Evolutionary conservation across 2,113 vertebrate genomes (phyloP).

Genomic region (Erythrolamprus reginae): DNA sequence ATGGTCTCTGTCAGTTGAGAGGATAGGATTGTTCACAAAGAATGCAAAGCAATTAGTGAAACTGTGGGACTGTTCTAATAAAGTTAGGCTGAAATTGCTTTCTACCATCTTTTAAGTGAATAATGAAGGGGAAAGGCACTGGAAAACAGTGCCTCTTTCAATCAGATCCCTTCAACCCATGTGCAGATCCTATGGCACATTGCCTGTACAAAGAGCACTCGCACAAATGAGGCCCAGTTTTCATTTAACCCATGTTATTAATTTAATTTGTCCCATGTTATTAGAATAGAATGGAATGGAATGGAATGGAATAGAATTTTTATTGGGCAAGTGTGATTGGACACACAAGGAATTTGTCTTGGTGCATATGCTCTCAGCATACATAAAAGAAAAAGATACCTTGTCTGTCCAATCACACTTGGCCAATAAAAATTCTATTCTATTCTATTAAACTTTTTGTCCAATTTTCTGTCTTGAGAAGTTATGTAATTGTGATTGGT

Average conservation of each 20-base stretch:
- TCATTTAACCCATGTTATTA: background rate
- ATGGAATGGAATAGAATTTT: no score
- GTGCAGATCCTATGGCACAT: background rate
- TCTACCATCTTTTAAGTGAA: background rate
- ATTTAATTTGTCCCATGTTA: no score
- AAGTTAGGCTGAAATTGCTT: background rate
- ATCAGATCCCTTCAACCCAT: background rate
- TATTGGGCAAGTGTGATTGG: no score
- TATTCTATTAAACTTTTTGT: no score
- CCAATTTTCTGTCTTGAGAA: background rate
- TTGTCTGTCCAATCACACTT: no score
- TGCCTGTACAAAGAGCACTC: background rate
- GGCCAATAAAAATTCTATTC: no score
- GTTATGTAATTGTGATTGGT: background rate
- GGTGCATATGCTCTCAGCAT: no score
- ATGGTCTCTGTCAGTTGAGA: background rate
- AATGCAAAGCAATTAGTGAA: background rate
- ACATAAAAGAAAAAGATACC: no score
- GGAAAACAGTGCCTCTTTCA: background rate
- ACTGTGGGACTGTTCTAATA: background rate
- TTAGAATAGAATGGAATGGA: no score
- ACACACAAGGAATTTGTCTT: no score
- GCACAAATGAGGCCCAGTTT: background rate
- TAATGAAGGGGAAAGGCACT: background rate
- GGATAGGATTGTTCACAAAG: background rate